Conservation (phyloP, 1,140 invertebrate species). For the Schlechtendalia chinensis region DNA sequence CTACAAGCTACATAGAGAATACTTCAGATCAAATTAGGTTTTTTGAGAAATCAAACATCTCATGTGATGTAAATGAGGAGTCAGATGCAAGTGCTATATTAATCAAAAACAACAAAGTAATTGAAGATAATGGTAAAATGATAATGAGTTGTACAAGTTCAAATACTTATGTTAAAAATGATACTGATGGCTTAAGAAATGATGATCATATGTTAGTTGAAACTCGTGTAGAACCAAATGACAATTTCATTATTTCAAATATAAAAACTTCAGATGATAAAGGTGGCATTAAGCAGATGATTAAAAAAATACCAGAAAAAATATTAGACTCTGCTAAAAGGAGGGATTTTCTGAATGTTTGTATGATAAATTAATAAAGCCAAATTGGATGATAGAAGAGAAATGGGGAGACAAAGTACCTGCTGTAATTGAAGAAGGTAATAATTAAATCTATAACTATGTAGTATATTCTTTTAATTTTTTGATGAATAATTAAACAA, state of each 20-base stretch:
- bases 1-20: not conserved
- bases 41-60: no score
- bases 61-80: not conserved
- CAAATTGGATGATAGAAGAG: not conserved
- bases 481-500: not conserved
- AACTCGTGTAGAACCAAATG: not conserved
- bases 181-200: not conserved
- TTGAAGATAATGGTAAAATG: not conserved
- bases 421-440: not conserved
- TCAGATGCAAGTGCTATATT: not conserved
- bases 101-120: not conserved
- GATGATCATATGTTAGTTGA: not conserved
- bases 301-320: not conserved
- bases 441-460: slow-evolving; percentile 11
- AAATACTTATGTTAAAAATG: not conserved
- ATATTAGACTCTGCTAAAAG: not conserved
- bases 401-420: not conserved
- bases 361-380: not conserved
- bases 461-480: not conserved
- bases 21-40: slow-evolving; percentile 3
- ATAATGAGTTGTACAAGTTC: not conserved
- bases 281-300: no score
- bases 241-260: not conserved
- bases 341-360: not conserved
- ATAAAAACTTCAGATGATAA: not conserved